Evolutionary conservation across 1,140 invertebrate species (phyloP), one percentile per base, ranked within the genome.

Genomic region (Saxidomus purpurata): DNA sequence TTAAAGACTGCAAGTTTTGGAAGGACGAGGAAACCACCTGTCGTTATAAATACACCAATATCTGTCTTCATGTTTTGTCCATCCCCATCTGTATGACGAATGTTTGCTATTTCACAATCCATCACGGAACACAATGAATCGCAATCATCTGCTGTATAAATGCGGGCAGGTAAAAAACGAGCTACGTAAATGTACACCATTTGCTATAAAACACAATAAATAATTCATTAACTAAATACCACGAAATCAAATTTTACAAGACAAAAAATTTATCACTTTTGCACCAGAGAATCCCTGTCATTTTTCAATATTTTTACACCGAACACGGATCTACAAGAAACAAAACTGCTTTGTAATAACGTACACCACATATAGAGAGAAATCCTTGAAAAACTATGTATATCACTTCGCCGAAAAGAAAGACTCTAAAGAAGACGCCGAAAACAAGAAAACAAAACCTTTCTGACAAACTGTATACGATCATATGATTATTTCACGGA

Each of bases 51-150:
- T 25, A 52, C 67, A 59, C 25, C 63, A 71, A 22, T 9, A 71
- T 85, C 82, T 85, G 38, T 85, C 67, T 69, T 85, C 63, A 34
- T 74, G 43, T 74, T 49, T 69, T 74, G 82, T 85, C 82, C 82
- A 85, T 85, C 82, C 82, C 28, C 22, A 17, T 1, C 13, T 38
- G 17, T n/a, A 71, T 85, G 82, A 85, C 49, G 67, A 74, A 85
- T 85, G 61, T 55, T 71, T 31, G 43, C 28, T 74, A 69, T 40
- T 71, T 49, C 22, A 49, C 34, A 8, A 85, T 85, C 82, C 63
- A 85, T 85, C 82, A 85, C 25, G 9, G 0, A 55, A 40, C 49
- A 82, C 80, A 55, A 82, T 63, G 36, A 55, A 63, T 67, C 28
- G 80, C 43, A 25, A 67, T 82, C 40, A 43, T 67, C 19, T 71